Evolutionary conservation across 64 coral and sea anemone genomes (phyloP), one percentile per base, ranked within the genome.

Genomic region (Pocillopora damicornis): DNA sequence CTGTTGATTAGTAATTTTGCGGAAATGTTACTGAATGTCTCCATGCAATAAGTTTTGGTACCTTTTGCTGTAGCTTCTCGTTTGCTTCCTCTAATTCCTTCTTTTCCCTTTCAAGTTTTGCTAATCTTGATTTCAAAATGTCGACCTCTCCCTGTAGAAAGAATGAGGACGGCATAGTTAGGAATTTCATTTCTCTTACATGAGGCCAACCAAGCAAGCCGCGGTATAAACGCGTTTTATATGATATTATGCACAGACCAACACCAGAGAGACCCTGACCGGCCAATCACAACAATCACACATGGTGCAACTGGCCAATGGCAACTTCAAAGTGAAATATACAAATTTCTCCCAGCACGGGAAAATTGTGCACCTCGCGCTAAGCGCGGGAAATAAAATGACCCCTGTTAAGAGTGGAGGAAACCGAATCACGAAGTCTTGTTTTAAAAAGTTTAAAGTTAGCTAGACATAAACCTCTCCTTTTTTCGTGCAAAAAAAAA

Each of bases 61-160:
- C 93, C 88, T 99, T 99, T 89, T 99, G 90, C 37, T 90, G 30
- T 16, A 95, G 91, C 51, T 92, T 95, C 45, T 80, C 79, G 56
- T 95, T 99, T 10, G 87, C 88, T 66, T 86, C 85, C 22, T 90
- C 78, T 6, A 93, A 75, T 72, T 83, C 91, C 30, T 82, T 89
- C 74, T 99, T 99, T 76, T 99, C 97, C 15, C 87, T 88, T 90
- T 99, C 97, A 23, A 99, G 91, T 88, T 86, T 98, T 34, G 92
- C 59, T 60, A 98, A 88, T 81, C 75, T 95, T 34, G 77, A 85
- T 58, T 98, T 98, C 51, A 98, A 81, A 11, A 56, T 80, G 34
- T 90, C 93, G 12, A 95, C 87, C 61, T 98, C 96, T 17, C 83
- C 89, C 83, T 94, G 61, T 13, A 37, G 42, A 12, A 75, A 37